Conservation (phyloP, 2,888 invertebrate species). For the Atrina japonica region DNA sequence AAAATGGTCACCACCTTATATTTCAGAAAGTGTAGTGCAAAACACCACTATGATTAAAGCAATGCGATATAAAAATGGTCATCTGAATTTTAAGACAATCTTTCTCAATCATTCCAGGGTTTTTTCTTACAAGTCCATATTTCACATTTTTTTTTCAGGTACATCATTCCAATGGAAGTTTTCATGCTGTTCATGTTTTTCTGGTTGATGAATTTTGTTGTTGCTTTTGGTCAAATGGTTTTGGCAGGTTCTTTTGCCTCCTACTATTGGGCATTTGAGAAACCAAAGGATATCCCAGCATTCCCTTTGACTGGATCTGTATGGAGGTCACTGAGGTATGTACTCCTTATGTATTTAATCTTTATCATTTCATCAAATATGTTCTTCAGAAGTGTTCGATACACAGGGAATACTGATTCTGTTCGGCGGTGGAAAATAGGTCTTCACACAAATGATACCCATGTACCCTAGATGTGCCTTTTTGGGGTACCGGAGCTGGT, state of each 20-base stretch:
- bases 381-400: not conserved
- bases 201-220: constrained; percentile 95
- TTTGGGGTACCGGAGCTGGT: too few relatives aligned
- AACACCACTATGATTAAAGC: too few relatives aligned
- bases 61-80: too few relatives aligned
- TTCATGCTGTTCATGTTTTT: constrained; percentile 83
- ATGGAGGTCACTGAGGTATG: constrained; percentile 82
- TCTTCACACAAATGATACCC: too few relatives aligned
- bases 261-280: constrained; percentile 96
- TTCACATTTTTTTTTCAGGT: constrained; percentile 59
- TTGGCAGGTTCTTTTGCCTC: constrained; percentile 86
- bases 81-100: too few relatives aligned
- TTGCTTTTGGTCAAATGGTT: constrained; percentile 92
- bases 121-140: not conserved
- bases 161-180: constrained; percentile 73
- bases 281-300: constrained; percentile 88
- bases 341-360: not conserved
- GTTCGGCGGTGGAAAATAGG: too few relatives aligned
- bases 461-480: too few relatives aligned
- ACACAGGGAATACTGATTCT: not conserved
- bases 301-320: constrained; percentile 90
- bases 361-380: not conserved
- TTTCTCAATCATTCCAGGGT: too few relatives aligned
- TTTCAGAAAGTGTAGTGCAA: too few relatives aligned
- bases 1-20: too few relatives aligned